Evolutionary conservation across 2,797 vertebrate genomes (phyloP).

Genomic region (Aphelocoma californica): DNA sequence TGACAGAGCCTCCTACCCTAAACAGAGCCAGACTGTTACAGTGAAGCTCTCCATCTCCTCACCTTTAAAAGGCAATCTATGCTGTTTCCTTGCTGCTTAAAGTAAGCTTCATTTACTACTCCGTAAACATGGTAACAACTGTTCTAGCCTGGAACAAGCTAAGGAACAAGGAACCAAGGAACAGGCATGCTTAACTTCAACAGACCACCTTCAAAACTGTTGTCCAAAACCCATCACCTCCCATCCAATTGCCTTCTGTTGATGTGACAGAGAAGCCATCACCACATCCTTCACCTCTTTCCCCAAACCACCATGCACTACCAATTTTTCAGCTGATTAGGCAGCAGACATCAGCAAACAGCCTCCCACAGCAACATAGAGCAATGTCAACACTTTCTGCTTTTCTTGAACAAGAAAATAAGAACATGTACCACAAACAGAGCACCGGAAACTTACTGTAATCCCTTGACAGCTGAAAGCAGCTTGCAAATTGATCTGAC

Average conservation of each 20-base stretch:
- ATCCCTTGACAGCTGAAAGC: conserved; percentile 19
- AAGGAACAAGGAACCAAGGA: not conserved
- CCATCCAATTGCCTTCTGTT: not conserved
- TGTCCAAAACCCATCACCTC: not conserved
- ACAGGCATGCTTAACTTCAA: not conserved
- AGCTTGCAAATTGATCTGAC: conserved; percentile 21
- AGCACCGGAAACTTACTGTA: not conserved
- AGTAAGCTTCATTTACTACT: not conserved
- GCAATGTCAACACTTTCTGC: not conserved
- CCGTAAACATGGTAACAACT: not conserved
- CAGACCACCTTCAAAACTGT: not conserved
- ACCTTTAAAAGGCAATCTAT: not conserved
- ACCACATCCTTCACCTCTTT: not conserved
- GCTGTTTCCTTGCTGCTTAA: not conserved
- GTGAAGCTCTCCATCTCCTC: not conserved
- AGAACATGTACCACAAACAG: not conserved
- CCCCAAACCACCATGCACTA: not conserved
- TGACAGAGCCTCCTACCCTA: not conserved
- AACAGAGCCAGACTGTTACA: not conserved
- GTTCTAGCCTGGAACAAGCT: not conserved
- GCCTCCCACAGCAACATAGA: not conserved
- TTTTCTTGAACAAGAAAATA: not conserved
- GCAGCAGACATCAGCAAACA: not conserved
- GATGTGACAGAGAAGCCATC: not conserved
- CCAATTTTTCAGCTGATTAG: not conserved